Percentiles rank a stretch among this genome's conserved stretches.
phyloP scores from a whole-genome alignment of 2,888 invertebrate species.

The Bellardia bayeri region DNA sequence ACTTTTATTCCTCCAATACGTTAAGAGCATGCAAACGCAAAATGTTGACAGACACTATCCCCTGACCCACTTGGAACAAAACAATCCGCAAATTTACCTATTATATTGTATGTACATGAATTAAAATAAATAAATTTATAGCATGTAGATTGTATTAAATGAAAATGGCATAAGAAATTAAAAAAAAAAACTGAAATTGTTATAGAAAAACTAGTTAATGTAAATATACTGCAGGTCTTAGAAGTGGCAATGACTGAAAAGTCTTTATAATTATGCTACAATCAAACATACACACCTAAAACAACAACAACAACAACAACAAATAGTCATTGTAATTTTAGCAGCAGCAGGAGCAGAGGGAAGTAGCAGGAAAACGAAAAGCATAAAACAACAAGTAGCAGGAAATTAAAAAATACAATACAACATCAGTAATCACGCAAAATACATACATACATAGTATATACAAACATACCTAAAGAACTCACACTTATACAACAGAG shows the following conservation, averaged over 20 bases:
- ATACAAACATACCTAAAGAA: not conserved
- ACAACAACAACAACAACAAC: not conserved
- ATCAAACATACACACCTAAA: not conserved
- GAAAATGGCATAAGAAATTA: slow-evolving; percentile 5
- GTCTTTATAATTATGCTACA: slow-evolving; percentile 50
- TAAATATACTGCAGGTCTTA: slow-evolving; percentile 19
- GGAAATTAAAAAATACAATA: slow-evolving; percentile 54
- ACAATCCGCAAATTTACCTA: slow-evolving; percentile 3
- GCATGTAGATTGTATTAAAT: not conserved
- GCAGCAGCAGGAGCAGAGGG: not conserved
- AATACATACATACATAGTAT: slow-evolving; percentile 10
- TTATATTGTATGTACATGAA: not conserved
- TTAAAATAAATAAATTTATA: slow-evolving; percentile 42
- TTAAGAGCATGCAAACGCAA: not conserved
- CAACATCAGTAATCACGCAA: slow-evolving; percentile 11
- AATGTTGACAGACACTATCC: not conserved
- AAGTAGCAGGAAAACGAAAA: not conserved
- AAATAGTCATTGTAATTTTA: not conserved
- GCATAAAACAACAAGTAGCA: slow-evolving; percentile 49
- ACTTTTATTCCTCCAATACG: slow-evolving; percentile 15
- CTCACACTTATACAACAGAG: not conserved
- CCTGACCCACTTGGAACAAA: not conserved
- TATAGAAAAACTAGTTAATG: slow-evolving; percentile 30
- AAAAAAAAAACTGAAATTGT: slow-evolving; percentile 13
- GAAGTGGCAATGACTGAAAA: slow-evolving; percentile 7